Evolutionary conservation across 2,888 invertebrate genomes (phyloP).

Genomic region (Poecilobothrus nobilitatus): DNA sequence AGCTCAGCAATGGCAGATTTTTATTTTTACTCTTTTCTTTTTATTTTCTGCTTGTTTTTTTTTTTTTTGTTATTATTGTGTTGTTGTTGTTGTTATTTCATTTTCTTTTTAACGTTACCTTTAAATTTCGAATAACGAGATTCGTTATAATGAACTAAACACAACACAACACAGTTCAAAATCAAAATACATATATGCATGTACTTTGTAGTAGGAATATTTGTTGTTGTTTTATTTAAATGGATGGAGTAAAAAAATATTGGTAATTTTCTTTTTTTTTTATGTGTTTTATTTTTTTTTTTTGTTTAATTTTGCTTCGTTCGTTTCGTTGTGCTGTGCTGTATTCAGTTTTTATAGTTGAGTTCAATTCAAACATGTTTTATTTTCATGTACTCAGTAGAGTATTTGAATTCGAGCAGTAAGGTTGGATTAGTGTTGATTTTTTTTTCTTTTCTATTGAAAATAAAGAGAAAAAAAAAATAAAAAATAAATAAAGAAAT

Average conservation of each 20-base stretch:
- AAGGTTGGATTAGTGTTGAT: not conserved
- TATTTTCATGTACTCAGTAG: not conserved
- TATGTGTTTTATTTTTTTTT: not conserved
- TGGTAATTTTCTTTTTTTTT: too few species aligned
- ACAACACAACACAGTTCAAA: too few species aligned
- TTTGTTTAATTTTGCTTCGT: not conserved
- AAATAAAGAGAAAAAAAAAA: not conserved
- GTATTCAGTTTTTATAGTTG: not conserved
- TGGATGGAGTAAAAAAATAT: too few species aligned
- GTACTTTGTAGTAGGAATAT: too few species aligned
- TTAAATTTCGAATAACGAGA: too few species aligned
- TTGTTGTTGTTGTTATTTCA: too few species aligned
- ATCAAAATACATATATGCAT: too few species aligned
- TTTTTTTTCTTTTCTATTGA: not conserved
- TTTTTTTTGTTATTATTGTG: too few species aligned
- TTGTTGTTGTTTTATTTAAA: too few species aligned
- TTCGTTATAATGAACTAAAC: too few species aligned
- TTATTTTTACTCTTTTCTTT: not conserved
- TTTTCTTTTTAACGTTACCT: too few species aligned
- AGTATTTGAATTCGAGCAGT: not conserved
- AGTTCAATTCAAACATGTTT: not conserved
- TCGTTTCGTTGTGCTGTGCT: not conserved
- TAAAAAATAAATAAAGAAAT: not conserved
- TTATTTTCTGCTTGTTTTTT: too few species aligned
- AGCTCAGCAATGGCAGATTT: not conserved